A percentile compares a stretch with the other conserved stretches of the same genome.
These are phyloP conservation scores for Notechis scutatus DNA, from an alignment of 2,113 vertebrate genomes.

Conservation along the genomic window DNA sequence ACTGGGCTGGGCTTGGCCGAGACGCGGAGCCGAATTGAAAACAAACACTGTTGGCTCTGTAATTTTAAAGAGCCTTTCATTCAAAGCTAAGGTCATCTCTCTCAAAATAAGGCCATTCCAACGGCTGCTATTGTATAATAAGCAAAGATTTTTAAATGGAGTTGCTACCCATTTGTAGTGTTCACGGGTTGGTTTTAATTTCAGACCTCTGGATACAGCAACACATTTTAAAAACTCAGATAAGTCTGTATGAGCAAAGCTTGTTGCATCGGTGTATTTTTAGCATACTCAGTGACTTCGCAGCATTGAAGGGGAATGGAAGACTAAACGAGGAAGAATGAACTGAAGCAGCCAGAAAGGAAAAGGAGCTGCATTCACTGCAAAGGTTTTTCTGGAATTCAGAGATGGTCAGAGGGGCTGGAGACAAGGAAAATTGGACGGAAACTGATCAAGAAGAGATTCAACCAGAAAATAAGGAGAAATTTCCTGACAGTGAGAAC, in stretches of 20 bases:
- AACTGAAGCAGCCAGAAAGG: not conserved
- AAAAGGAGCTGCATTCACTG: not conserved
- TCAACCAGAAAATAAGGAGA: too few species aligned
- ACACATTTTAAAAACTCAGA: not conserved
- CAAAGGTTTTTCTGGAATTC: not conserved
- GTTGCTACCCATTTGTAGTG: not conserved
- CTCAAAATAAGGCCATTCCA: not conserved
- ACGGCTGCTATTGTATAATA: rapidly evolving
- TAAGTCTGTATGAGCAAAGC: not conserved
- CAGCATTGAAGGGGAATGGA: not conserved
- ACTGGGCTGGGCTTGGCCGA: too few species aligned
- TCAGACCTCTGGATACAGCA: not conserved
- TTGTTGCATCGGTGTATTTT: not conserved
- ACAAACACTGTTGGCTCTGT: not conserved
- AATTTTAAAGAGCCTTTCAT: not conserved
- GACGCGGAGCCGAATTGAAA: not conserved
- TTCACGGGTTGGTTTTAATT: not conserved
- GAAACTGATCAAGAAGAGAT: too few species aligned
- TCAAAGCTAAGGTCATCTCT: not conserved
- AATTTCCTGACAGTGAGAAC: too few species aligned
- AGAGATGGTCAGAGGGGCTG: too few species aligned
- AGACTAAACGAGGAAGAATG: not conserved
- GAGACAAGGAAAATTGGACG: too few species aligned
- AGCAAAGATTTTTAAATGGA: not conserved
- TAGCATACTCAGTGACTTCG: not conserved